Conservation (phyloP, 2,113 vertebrate genomes). For the Vulpes lagopus region DNA sequence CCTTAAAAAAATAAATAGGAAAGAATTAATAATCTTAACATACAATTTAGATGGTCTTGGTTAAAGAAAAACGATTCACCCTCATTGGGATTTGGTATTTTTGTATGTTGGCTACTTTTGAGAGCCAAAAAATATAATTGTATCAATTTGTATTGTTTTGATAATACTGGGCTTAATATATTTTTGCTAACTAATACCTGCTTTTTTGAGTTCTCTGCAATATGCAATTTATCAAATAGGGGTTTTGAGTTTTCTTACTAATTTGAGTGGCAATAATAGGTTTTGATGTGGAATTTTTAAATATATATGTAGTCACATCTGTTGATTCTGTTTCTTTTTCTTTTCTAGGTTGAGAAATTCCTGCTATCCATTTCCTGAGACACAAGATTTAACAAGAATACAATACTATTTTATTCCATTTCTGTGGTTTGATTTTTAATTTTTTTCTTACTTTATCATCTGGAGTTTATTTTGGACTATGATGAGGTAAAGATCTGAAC, state of each 20-base stretch:
- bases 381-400: conserved; percentile 38
- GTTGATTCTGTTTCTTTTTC: neutral
- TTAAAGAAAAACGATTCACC: conserved; percentile 46
- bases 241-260: conserved; percentile 25
- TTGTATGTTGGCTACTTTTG: neutral
- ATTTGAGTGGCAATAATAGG: neutral
- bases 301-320: neutral
- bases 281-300: neutral
- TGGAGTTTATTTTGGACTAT: neutral
- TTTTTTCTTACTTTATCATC: conserved; percentile 5
- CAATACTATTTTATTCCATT: neutral
- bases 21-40: neutral
- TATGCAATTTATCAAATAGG: neutral
- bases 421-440: neutral
- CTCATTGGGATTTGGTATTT: conserved; percentile 7
- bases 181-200: neutral
- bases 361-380: neutral
- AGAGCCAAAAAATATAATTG: conserved; percentile 31
- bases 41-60: neutral
- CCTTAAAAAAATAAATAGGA: neutral
- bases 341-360: conserved; percentile 4
- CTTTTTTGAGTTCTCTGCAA: conserved; percentile 10
- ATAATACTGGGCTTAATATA: neutral
- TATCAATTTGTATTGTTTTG: neutral
- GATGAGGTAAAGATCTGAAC: neutral